Evolutionary conservation across 2,113 vertebrate genomes (phyloP).

Genomic region (Bungarus multicinctus): DNA sequence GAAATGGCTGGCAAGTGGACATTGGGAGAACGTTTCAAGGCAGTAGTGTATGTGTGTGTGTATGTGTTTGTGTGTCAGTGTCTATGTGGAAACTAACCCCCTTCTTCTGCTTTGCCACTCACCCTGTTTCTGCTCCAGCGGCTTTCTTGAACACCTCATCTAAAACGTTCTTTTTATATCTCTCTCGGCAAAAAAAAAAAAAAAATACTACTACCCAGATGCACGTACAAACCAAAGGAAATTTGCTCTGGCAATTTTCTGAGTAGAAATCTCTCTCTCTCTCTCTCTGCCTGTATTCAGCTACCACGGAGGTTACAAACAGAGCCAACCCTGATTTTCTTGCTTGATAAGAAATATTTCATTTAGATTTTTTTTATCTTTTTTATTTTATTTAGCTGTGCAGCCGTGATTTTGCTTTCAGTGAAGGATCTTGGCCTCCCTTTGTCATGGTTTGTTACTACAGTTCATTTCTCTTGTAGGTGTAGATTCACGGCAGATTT

Average conservation of each 20-base stretch:
- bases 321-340: not conserved
- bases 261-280: conserved; percentile 14
- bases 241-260: not conserved
- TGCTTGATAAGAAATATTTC: not conserved
- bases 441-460: not conserved
- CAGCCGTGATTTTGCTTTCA: not conserved
- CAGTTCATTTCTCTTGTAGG: not conserved
- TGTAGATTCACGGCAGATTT: not conserved
- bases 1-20: conserved; percentile 13
- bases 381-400: not conserved
- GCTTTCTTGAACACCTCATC: rapidly evolving
- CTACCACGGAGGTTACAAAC: not conserved
- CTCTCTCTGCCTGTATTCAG: conserved; percentile 1
- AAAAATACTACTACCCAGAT: not conserved
- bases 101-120: not conserved
- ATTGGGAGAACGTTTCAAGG: not conserved
- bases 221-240: not conserved
- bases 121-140: not conserved
- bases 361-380: not conserved
- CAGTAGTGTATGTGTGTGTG: not conserved
- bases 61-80: rapidly evolving
- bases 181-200: not conserved
- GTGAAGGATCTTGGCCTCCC: not conserved
- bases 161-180: not conserved
- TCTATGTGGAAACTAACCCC: rapidly evolving